Evolutionary conservation across 2,113 vertebrate genomes (phyloP).

Genomic region (Manacus vitellinus): DNA sequence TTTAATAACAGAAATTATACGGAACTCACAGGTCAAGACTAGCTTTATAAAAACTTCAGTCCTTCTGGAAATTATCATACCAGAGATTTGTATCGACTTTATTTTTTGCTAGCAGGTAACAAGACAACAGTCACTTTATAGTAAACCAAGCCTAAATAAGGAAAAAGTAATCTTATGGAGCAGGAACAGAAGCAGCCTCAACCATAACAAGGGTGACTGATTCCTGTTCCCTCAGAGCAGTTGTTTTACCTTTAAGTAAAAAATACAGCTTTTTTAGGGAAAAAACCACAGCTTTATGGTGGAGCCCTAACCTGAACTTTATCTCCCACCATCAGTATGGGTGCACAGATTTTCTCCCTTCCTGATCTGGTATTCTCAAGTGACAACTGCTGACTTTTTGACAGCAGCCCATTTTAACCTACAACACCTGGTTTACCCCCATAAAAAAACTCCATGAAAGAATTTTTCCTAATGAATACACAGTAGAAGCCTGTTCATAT

Average conservation of each 20-base stretch:
- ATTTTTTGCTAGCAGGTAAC: not conserved
- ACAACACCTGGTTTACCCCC: not conserved
- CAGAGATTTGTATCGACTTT: not conserved
- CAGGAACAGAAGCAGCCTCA: not conserved
- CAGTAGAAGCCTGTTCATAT: conserved; percentile 21
- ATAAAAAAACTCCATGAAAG: conserved; percentile 23
- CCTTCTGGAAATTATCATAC: not conserved
- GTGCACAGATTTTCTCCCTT: not conserved
- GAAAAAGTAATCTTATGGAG: not conserved
- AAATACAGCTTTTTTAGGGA: not conserved
- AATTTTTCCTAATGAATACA: conserved; percentile 37
- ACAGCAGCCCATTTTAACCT: conserved; percentile 8
- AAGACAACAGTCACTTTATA: not conserved
- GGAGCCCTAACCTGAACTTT: not conserved
- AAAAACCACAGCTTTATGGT: not conserved
- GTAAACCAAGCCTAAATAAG: conserved; percentile 1
- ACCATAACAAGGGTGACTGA: not conserved
- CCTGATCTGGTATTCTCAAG: not conserved
- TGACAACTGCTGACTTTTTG: not conserved
- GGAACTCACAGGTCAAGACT: not conserved
- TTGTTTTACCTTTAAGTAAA: not conserved
- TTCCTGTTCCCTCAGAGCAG: not conserved
- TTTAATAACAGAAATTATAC: not conserved
- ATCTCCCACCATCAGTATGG: not conserved
- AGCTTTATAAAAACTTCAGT: not conserved